Conservation (phyloP, 1,140 invertebrate species). For the Orchesella cincta region DNA sequence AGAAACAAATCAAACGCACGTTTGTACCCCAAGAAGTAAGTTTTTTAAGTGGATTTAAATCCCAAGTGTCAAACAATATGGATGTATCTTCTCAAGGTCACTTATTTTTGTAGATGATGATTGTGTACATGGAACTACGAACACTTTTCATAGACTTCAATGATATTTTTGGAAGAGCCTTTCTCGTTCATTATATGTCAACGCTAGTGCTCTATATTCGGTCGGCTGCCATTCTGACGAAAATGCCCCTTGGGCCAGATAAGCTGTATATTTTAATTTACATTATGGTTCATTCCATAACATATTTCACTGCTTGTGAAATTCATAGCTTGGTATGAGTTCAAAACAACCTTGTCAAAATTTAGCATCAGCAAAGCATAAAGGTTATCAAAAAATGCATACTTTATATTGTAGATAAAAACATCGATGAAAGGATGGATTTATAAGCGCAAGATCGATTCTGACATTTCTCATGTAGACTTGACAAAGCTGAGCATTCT, state of each 20-base stretch:
- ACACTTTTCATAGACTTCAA: not conserved
- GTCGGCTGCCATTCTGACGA: not conserved
- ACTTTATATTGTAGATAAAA: not conserved
- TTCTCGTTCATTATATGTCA: not conserved
- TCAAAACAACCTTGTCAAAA: not conserved
- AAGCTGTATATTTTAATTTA: not conserved
- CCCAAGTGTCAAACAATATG: too few relatives aligned
- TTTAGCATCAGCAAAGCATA: not conserved
- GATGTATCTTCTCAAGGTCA: too few relatives aligned
- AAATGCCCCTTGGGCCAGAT: not conserved
- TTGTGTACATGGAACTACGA: not conserved
- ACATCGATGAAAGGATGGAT: not conserved
- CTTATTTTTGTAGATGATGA: too few relatives aligned
- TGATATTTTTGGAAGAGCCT: not conserved
- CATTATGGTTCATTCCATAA: not conserved
- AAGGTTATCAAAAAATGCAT: not conserved
- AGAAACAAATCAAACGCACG: not conserved
- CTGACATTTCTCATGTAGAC: not conserved
- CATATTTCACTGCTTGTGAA: not conserved
- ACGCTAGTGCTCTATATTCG: not conserved
- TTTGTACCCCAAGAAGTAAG: not conserved
- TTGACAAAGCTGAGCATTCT: slow-evolving; percentile 1
- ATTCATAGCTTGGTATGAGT: not conserved
- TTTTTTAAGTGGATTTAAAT: too few relatives aligned
- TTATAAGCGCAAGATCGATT: not conserved